Conservation (phyloP, 2,113 vertebrate genomes). For the Gambusia affinis region DNA sequence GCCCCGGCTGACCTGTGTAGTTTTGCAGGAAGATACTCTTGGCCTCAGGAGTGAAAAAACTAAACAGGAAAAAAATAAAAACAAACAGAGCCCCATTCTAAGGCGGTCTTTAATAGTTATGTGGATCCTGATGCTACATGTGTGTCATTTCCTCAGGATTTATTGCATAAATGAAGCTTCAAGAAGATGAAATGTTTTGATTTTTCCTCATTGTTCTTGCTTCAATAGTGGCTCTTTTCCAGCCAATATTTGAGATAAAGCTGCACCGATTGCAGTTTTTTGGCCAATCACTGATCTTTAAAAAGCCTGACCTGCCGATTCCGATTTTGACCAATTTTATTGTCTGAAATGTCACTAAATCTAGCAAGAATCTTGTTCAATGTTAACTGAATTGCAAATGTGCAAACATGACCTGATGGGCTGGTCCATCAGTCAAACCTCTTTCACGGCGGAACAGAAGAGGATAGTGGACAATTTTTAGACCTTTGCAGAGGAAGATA, state of each 20-base stretch:
- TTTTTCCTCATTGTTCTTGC: not conserved
- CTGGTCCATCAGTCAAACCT: no score
- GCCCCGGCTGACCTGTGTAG: constrained; percentile 67
- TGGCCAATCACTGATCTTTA: no score
- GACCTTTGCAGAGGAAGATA: no score
- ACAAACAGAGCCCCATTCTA: constrained; percentile 42
- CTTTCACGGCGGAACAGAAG: no score
- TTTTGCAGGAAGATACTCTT: constrained; percentile 57
- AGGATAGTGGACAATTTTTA: no score
- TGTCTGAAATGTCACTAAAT: no score
- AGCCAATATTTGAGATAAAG: not conserved
- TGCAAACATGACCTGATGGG: no score
- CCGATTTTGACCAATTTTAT: no score
- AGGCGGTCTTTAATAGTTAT: constrained; percentile 60
- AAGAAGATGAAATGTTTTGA: constrained; percentile 26
- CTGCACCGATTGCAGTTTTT: no score
- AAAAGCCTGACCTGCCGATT: no score
- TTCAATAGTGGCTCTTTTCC: not conserved
- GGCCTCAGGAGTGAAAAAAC: constrained; percentile 57
- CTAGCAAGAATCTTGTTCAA: no score
- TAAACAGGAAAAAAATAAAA: constrained; percentile 25
- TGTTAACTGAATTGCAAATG: no score
- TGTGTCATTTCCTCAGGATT: constrained; percentile 23
- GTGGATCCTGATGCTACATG: constrained; percentile 44
- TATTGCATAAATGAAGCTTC: constrained; percentile 34